These are phyloP conservation scores for Paragorgia papillata DNA, from an alignment of 92 coral and sea anemone species.

Conservation along the genomic window DNA sequence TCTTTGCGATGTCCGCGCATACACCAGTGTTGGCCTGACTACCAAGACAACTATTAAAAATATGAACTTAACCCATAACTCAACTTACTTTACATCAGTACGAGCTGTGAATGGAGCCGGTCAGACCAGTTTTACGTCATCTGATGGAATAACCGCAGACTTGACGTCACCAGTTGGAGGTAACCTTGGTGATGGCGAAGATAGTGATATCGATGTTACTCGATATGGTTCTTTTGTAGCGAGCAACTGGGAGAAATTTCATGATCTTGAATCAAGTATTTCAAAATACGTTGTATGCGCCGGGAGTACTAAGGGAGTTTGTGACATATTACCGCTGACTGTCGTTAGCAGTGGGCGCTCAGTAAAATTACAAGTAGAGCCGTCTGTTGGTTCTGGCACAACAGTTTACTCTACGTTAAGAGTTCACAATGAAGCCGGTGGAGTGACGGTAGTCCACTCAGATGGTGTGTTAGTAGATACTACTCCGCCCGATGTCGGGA, in stretches of 20 bases:
- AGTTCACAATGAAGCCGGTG: conserved; percentile 80
- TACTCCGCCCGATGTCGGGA: conserved; percentile 70
- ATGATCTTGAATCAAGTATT: conserved; percentile 76
- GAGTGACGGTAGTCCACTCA: conserved; percentile 65
- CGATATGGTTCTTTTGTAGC: conserved; percentile 67
- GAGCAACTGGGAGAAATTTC: conserved; percentile 89
- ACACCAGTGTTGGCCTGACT: conserved; percentile 52
- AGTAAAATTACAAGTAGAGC: conserved; percentile 66
- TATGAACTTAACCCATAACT: conserved; percentile 65
- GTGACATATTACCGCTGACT: conserved; percentile 78
- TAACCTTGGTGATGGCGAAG: conserved; percentile 70
- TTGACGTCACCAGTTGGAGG: conserved; percentile 80
- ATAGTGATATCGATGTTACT: conserved; percentile 70
- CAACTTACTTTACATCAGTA: conserved; percentile 70
- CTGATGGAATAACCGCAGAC: conserved; percentile 81
- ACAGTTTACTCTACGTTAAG: conserved; percentile 71
- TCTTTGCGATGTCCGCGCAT: conserved; percentile 68
- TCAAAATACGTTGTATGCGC: conserved; percentile 82
- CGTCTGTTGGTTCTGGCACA: conserved; percentile 73
- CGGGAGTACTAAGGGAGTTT: conserved; percentile 72
- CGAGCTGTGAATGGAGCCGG: conserved; percentile 85
- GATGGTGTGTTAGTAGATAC: conserved; percentile 81
- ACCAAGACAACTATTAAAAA: conserved; percentile 60
- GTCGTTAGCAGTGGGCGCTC: conserved; percentile 53
- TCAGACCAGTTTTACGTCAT: conserved; percentile 58